Evolutionary conservation across 2,797 vertebrate species (phyloP).

Genomic region (Aselliscus stoliczkanus): DNA sequence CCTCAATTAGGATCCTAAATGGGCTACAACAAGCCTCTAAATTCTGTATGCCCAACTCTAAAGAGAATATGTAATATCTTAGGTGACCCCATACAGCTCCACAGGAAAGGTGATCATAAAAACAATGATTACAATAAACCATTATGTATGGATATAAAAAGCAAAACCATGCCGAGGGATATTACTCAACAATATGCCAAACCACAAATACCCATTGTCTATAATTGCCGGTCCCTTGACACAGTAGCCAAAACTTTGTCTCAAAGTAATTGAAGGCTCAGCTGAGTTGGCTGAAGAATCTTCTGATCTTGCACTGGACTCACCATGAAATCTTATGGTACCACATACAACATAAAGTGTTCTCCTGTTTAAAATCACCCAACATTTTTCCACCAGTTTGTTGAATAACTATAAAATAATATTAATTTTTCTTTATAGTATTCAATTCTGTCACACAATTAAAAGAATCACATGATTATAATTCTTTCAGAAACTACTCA

Average conservation of each 20-base stretch:
- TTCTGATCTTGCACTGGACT: background rate
- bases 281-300: background rate
- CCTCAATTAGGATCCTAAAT: background rate
- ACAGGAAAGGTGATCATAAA: background rate
- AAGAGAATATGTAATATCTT: too few relatives aligned
- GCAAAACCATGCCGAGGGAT: background rate
- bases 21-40: background rate
- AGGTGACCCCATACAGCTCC: background rate
- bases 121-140: background rate
- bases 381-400: background rate
- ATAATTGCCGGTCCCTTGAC: background rate
- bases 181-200: background rate
- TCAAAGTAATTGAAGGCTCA: background rate
- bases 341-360: background rate
- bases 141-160: background rate
- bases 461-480: background rate
- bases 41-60: too few relatives aligned
- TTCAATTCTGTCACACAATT: background rate
- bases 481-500: background rate
- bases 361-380: background rate
- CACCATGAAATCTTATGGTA: background rate
- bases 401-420: background rate
- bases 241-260: background rate
- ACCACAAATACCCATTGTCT: background rate
- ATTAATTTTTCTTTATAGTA: background rate